Base-by-base conservation (phyloP, 1,140 invertebrate genomes). In the Vanessa atalanta region DNA sequence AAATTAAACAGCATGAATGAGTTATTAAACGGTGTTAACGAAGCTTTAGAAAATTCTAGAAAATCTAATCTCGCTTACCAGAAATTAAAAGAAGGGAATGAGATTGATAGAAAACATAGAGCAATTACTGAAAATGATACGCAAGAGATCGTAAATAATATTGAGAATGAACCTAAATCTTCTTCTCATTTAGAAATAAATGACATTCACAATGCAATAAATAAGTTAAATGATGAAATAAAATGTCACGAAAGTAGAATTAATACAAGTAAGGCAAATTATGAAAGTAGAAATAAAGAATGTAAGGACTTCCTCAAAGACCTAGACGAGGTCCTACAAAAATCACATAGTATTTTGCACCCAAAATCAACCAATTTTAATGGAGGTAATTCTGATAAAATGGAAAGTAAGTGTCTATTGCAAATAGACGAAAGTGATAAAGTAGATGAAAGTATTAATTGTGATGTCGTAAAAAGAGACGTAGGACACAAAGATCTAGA, bases 1-100 rank as follows among this genome's bases (percentile, higher is more conserved):
- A 93, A 93, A 85, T 81, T 93, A 26, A 88, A 93, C 64, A 89
- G 83, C 64, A 93, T 93, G 88, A 91, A 93, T 81, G 91, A 91
- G 74, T 78, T 93, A 47, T 76, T 93, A 5, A 89, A 90, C 71
- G 93, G 93, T 76, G 91, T 93, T 0, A 93, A 93, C 75, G 81
- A 81, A 70, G 88, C 90, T 47, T 84, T 93, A 69, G 88, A 93
- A 82, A 89, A 89, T 70, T 93, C 93, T 43, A 87, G 85, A 69
- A 86, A 90, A 72, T 93, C 88, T 65, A 93, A 89, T 76, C 75
- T 92, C 26, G 82, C 79, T 23, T 93, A 92, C 78, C 79, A 91
- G 73, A 88, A 87, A 66, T 69, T 92, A 43, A 87, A 85, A 77
- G 81, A 79, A 73, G 85, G 90, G 75, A 74, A 79, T 9, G 80